Evolutionary conservation across 1,140 invertebrate species (phyloP).

Genomic region (Centruroides sculpturatus): DNA sequence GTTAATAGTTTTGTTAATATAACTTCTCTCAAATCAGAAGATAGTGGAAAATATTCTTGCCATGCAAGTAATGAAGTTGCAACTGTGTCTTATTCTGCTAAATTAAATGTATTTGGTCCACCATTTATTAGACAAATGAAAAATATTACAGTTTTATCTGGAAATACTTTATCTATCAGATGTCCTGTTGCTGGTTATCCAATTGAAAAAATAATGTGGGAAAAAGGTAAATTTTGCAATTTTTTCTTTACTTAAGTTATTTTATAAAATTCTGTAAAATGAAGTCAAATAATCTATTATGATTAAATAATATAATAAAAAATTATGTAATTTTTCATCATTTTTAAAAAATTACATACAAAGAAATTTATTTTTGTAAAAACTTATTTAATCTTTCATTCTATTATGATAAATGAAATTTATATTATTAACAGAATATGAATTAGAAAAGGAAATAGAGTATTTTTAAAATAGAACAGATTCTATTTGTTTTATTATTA

Average conservation of each 20-base stretch:
- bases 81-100: slow-evolving; percentile 46
- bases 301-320: too few relatives aligned
- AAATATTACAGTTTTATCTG: slow-evolving; percentile 31
- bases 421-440: too few relatives aligned
- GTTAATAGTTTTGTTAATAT: slow-evolving; percentile 34
- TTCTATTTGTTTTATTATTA: too few relatives aligned
- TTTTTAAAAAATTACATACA: too few relatives aligned
- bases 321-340: too few relatives aligned
- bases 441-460: too few relatives aligned
- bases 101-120: slow-evolving; percentile 56
- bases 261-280: too few relatives aligned
- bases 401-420: too few relatives aligned
- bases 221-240: slow-evolving; percentile 27
- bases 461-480: too few relatives aligned
- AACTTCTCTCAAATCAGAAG: slow-evolving; percentile 25
- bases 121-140: slow-evolving; percentile 33
- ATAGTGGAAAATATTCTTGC: slow-evolving; percentile 32
- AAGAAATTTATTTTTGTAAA: too few relatives aligned
- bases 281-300: too few relatives aligned
- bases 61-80: slow-evolving; percentile 44
- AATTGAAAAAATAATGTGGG: slow-evolving; percentile 31
- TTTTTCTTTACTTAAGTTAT: not conserved
- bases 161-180: slow-evolving; percentile 26
- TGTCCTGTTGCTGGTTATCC: slow-evolving; percentile 23
- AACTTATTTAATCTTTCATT: too few relatives aligned